Conservation (phyloP, 2,888 invertebrate genomes). For the Drosophila buzzatii region DNA sequence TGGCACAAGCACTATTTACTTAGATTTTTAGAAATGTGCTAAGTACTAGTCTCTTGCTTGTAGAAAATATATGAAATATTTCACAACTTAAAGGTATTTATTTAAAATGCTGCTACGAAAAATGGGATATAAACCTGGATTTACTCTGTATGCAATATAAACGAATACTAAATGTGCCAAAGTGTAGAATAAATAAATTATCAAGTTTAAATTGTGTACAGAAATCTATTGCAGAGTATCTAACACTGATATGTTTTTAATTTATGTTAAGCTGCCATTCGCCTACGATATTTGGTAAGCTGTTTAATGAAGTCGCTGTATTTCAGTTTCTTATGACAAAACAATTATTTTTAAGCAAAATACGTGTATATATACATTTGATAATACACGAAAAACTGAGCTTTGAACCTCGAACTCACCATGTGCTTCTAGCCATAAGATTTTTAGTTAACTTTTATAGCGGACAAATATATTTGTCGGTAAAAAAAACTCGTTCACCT, state of each 20-base stretch:
- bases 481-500: background rate
- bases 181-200: too few species aligned
- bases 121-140: background rate
- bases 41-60: background rate
- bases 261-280: background rate
- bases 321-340: background rate
- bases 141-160: too few species aligned
- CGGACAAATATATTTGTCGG: background rate
- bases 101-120: background rate
- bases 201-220: too few species aligned
- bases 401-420: conserved; percentile 1
- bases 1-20: background rate
- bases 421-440: background rate
- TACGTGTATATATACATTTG: background rate
- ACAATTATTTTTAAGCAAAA: background rate
- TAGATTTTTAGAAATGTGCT: background rate
- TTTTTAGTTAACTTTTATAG: background rate
- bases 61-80: background rate
- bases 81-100: background rate
- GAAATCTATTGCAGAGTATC: too few species aligned
- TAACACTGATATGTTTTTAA: background rate
- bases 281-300: background rate
- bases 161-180: too few species aligned
- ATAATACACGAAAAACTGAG: background rate
- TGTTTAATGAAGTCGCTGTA: background rate